Base-by-base conservation (phyloP, 2,797 vertebrate species). In the Girardinus metallicus region DNA sequence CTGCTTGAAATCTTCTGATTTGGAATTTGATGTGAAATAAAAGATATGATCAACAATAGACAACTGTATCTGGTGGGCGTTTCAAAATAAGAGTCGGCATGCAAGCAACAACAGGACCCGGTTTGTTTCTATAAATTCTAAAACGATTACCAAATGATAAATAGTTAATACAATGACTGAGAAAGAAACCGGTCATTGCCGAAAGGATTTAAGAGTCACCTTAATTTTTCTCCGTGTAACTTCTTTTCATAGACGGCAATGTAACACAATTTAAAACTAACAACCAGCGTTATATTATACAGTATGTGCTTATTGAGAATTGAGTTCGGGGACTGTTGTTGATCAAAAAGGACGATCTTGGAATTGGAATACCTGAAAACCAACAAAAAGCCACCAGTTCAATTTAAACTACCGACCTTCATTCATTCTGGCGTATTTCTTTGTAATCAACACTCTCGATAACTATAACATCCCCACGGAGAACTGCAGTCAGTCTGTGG, bases 401-500 rank as follows among this genome's bases (percentile, higher is more conserved):
- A 18, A 31, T 49, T 47, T 47, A 31, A 49, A 1, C 60, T 64
- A 3, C 31, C 15, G 36, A 64, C 31, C 60, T 51, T 41, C 16
- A 29, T 34, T 79, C 34, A 46, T 21, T 74, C 10, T 12, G 39
- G 31, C 21, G 34, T 49, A 1, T 73, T 73, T 41, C 18, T 41
- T 55, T 55, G 31, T 23, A 10, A 43, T 77, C 34, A 76, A 49
- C 39, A 70, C 6, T 43, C 23, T 26, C 44, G 21, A 36, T 46
- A 26, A 23, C 11, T 34, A 26, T 75, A 76, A 88, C 83, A 71
- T 80, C 39, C 83, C 80, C 76, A 26, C 0, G 21, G 72, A n/a
- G 85, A 72, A 46, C 64, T 79, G 47, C 43, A 74, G 57, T 76
- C 62, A 43, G 23, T 74, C 64, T 72, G 34, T 71, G 74, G 64